phyloP scores from a whole-genome alignment of 2,888 invertebrate genomes.

The Ptychoptera contaminata region DNA sequence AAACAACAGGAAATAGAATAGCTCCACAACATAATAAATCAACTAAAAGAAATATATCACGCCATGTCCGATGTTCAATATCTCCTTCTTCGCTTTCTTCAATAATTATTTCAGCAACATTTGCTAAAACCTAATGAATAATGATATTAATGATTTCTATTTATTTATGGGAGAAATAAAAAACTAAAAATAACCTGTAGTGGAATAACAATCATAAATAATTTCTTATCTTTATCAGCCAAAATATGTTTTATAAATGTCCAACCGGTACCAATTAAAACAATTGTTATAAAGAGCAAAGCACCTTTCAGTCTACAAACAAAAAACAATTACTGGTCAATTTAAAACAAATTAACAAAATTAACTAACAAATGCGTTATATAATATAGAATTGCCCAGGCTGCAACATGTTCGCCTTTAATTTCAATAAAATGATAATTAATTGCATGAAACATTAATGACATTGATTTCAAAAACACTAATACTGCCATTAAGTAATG shows the following conservation, averaged over 20 bases:
- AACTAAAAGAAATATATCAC: constrained; percentile 79
- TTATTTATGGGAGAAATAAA: not conserved
- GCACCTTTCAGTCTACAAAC: constrained; percentile 64
- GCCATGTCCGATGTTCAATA: constrained; percentile 78
- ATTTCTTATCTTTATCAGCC: constrained; percentile 88
- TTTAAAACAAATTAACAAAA: not conserved
- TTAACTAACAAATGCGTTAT: constrained; percentile 83
- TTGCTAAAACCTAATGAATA: constrained; percentile 66
- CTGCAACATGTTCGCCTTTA: constrained; percentile 84
- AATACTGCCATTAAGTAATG: constrained; percentile 94
- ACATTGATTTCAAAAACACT: constrained; percentile 80
- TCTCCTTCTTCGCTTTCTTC: constrained; percentile 93
- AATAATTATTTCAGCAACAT: constrained; percentile 92
- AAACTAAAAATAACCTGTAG: constrained; percentile 54
- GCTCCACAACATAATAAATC: constrained; percentile 94
- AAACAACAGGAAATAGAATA: constrained; percentile 91
- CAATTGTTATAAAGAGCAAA: constrained; percentile 87
- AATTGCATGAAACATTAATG: constrained; percentile 86
- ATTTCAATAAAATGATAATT: constrained; percentile 89
- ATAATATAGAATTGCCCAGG: constrained; percentile 96
- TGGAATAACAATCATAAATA: constrained; percentile 95
- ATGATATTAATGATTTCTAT: not conserved
- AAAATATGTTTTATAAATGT: constrained; percentile 96
- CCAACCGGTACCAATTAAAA: constrained; percentile 96
- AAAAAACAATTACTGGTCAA: constrained; percentile 11